Base-by-base conservation (phyloP, 1,140 invertebrate species). In the Bacillus rossius region DNA sequence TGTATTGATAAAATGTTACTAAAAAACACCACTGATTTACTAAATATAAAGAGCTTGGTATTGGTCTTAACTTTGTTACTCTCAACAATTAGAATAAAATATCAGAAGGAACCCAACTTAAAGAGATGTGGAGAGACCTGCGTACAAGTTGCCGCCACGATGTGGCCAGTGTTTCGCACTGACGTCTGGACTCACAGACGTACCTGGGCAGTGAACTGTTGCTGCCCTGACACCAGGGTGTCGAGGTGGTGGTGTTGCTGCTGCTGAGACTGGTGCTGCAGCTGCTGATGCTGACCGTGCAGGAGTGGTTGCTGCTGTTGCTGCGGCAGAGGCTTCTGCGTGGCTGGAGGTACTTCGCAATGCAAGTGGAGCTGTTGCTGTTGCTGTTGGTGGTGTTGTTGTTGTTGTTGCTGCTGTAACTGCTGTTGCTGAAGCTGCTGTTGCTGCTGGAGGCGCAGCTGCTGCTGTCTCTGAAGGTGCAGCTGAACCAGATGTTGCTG, bases 401-500 rank as follows among this genome's bases (percentile, higher is more conserved):
- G 71, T 52, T 68, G 19, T 19, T 45, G 25, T 41, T 61, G 57
- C 53, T 20, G 65, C 57, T 69, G 69, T 22, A 69, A 69, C 23
- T 75, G 72, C 13, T 71, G 69, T 22, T 75, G 74, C 19, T 71
- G 69, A 20, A 76, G 78, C 43, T 71, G 54, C 43, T 75, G 73
- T 49, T 61, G 65, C 57, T 61, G 65, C 47, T 26, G 70, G 54
- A 71, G 66, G 34, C 68, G 72, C 52, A 45, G 70, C 65, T 77
- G 74, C 62, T 75, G 74, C 65, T 80, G 78, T 60, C 78, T 75
- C 60, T 78, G 75, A 10, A 49, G 19, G 10, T 50, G 45, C 14
- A 59, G 52, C 29, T 45, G 56, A 25, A 61, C 55, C 19, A 50
- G 8, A 10, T 50, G 65, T 43, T 65, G 69, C 23, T 57, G 65